Percentiles rank a stretch among this genome's conserved stretches.
These are phyloP conservation scores for Cotesia congregata DNA, from an alignment of 2,888 invertebrate genomes.

Conservation along the genomic window DNA sequence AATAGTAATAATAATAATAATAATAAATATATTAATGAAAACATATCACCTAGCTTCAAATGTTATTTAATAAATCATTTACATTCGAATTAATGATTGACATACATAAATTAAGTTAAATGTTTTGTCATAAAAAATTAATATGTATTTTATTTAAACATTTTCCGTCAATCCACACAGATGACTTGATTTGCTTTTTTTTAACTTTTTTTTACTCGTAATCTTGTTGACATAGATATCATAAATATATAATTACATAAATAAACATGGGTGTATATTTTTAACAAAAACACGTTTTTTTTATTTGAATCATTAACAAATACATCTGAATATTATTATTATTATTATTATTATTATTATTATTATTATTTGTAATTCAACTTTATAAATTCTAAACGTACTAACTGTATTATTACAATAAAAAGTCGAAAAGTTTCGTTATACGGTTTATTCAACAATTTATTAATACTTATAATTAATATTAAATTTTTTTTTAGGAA, in stretches of 20 bases:
- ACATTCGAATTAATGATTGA: background rate
- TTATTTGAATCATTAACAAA: constrained; percentile 20
- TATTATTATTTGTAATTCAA: background rate
- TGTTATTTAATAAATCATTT: background rate
- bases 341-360: background rate
- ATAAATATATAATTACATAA: constrained; percentile 42
- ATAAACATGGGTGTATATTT: constrained; percentile 38
- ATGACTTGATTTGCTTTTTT: background rate
- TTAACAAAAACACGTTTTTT: constrained; percentile 52
- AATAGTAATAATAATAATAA: background rate
- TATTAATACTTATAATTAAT: background rate
- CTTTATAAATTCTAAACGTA: background rate
- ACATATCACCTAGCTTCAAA: background rate
- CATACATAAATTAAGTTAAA: background rate
- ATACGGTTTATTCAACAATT: background rate
- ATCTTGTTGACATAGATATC: constrained; percentile 48
- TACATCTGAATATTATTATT: background rate
- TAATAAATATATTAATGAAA: background rate
- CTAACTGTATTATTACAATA: constrained; percentile 7
- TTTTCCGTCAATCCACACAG: background rate
- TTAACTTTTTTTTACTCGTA: constrained; percentile 19
- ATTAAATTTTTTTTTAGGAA: background rate
- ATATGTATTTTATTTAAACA: background rate
- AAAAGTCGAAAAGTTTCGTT: background rate
- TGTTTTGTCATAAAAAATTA: background rate